These are phyloP conservation scores for Metallyticus violacea DNA, from an alignment of 2,888 invertebrate species.

Conservation along the genomic window DNA sequence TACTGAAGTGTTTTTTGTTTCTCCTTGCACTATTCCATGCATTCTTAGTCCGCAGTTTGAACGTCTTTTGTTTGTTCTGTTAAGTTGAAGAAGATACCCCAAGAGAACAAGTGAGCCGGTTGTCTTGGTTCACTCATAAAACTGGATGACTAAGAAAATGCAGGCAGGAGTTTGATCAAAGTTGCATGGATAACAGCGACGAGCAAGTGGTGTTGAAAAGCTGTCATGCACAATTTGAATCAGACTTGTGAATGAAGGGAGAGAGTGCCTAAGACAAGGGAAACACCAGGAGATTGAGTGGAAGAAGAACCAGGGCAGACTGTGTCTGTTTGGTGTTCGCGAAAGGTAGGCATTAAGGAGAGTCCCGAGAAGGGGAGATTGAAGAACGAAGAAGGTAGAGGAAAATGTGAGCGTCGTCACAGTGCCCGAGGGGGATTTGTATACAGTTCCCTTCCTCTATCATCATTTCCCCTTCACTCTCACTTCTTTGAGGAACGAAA, in stretches of 20 bases:
- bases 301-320: neutral
- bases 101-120: too few species aligned
- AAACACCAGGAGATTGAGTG: neutral
- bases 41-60: too few species aligned
- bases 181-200: neutral
- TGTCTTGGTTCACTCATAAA: neutral
- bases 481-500: neutral
- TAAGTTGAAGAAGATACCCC: neutral
- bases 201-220: neutral
- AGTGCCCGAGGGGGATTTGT: conserved; percentile 1
- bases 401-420: neutral
- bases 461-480: neutral
- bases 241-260: conserved; percentile 1
- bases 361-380: neutral
- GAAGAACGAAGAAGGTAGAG: neutral
- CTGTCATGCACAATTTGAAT: neutral
- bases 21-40: too few species aligned
- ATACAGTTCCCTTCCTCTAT: neutral
- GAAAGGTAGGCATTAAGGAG: neutral
- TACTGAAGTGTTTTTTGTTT: too few species aligned
- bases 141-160: neutral
- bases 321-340: conserved; percentile 2
- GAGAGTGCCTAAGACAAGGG: conserved; percentile 7
- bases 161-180: neutral
- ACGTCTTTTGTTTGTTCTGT: neutral